Conservation (phyloP, 2,888 invertebrate species). For the Drosophila macrospina region DNA sequence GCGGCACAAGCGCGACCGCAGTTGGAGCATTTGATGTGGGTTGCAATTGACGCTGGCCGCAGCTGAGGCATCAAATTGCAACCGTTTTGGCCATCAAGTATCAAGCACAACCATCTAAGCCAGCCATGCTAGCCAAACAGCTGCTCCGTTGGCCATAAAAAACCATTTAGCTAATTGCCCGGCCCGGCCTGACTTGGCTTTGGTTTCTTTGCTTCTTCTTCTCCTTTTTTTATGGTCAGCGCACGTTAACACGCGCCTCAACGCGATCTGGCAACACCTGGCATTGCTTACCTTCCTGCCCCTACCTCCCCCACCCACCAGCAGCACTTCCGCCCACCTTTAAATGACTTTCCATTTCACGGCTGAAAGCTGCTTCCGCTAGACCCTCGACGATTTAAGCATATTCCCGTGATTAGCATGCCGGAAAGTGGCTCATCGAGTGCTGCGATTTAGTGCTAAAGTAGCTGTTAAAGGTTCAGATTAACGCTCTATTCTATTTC, state of each 20-base stretch:
- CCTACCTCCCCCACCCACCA: not conserved
- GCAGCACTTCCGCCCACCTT: slow-evolving; percentile 10
- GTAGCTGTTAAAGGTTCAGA: slow-evolving; percentile 1
- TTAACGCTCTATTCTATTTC: slow-evolving; percentile 1
- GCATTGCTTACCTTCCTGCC: not conserved
- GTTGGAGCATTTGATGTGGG: slow-evolving; percentile 61
- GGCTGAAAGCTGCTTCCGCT: slow-evolving; percentile 24
- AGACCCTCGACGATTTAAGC: slow-evolving; percentile 13
- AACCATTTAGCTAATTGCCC: slow-evolving; percentile 77
- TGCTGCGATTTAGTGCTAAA: slow-evolving; percentile 2
- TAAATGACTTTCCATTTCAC: slow-evolving; percentile 53
- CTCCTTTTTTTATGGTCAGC: slow-evolving; percentile 2
- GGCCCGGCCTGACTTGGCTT: slow-evolving; percentile 7
- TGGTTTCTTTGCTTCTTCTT: too few relatives aligned
- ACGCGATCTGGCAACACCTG: slow-evolving; percentile 53
- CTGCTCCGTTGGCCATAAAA: slow-evolving; percentile 58
- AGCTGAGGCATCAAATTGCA: slow-evolving; percentile 59
- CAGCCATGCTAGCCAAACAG: slow-evolving; percentile 17
- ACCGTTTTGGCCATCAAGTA: slow-evolving; percentile 61
- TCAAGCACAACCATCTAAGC: slow-evolving; percentile 28
- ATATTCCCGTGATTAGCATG: slow-evolving; percentile 53
- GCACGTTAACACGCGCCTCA: slow-evolving; percentile 28
- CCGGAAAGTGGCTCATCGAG: slow-evolving; percentile 21
- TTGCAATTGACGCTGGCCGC: slow-evolving; percentile 35
- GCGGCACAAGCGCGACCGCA: slow-evolving; percentile 30